These are phyloP conservation scores for Aporophyla nigra DNA, from an alignment of 2,888 invertebrate genomes.

Conservation along the genomic window DNA sequence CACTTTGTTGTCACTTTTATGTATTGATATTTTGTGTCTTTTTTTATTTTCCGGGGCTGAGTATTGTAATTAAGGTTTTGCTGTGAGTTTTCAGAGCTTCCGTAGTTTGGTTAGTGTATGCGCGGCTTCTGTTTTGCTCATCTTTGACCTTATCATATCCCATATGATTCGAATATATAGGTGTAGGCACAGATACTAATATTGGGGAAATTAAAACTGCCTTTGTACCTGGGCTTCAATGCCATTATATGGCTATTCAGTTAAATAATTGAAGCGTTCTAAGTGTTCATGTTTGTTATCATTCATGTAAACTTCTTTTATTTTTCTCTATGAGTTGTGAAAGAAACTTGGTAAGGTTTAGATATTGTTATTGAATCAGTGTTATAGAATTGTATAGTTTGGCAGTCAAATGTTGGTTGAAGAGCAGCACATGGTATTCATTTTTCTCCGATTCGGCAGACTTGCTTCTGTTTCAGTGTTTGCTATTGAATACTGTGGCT, in stretches of 20 bases:
- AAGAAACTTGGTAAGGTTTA: not conserved
- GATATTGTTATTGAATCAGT: not conserved
- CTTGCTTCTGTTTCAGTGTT: not conserved
- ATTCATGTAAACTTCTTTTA: conserved; percentile 1
- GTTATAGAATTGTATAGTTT: not conserved
- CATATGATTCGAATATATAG: not conserved
- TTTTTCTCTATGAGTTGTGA: not conserved
- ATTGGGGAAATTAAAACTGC: not conserved
- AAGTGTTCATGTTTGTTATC: not conserved
- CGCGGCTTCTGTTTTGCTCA: not conserved
- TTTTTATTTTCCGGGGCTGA: not conserved
- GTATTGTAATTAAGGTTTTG: not conserved
- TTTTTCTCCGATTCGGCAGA: not conserved
- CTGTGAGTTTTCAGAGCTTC: not conserved
- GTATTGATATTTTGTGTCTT: not conserved
- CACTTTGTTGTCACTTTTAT: conserved; percentile 23
- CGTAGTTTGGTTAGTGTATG: conserved; percentile 7
- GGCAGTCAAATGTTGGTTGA: not conserved
- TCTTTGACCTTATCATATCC: conserved; percentile 4
- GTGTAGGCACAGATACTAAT: not conserved
- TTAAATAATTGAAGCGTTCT: not conserved
- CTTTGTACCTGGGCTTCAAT: not conserved
- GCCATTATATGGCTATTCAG: not conserved
- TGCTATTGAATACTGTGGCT: not conserved
- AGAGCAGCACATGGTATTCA: not conserved